These are phyloP conservation scores for Spicauda simplicius DNA, from an alignment of 2,888 invertebrate species.

Conservation along the genomic window DNA sequence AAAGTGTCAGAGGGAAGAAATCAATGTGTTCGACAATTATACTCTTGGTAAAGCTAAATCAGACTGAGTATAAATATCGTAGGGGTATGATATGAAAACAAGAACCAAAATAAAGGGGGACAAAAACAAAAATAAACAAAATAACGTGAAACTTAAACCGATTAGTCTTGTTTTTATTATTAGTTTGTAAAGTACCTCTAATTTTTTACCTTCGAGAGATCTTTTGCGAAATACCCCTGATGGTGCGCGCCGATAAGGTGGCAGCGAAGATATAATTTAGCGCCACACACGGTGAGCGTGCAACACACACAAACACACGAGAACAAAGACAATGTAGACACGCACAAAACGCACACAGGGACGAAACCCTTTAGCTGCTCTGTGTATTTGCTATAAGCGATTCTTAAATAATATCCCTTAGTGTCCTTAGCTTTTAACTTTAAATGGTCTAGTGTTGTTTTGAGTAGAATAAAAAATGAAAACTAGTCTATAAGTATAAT, in stretches of 20 bases:
- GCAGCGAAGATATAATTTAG: slow-evolving; percentile 74
- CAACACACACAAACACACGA: slow-evolving; percentile 86
- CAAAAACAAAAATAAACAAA: slow-evolving; percentile 60
- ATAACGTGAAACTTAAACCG: slow-evolving; percentile 70
- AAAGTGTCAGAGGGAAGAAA: slow-evolving; percentile 68
- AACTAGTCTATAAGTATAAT: slow-evolving; percentile 62
- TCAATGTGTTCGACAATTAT: slow-evolving; percentile 66
- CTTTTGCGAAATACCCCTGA: slow-evolving; percentile 98
- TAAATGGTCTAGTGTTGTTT: slow-evolving; percentile 46
- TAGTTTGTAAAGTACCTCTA: slow-evolving; percentile 73
- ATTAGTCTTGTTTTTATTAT: slow-evolving; percentile 66
- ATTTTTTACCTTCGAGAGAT: slow-evolving; percentile 97
- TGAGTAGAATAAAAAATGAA: slow-evolving; percentile 46
- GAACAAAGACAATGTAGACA: slow-evolving; percentile 85
- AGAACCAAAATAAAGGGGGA: slow-evolving; percentile 56
- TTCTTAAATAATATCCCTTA: slow-evolving; percentile 42
- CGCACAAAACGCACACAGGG: slow-evolving; percentile 83
- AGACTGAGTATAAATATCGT: slow-evolving; percentile 64
- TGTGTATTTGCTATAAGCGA: slow-evolving; percentile 83
- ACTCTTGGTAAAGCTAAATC: slow-evolving; percentile 53
- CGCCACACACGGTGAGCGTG: slow-evolving; percentile 85
- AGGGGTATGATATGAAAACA: slow-evolving; percentile 61
- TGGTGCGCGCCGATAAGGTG: slow-evolving; percentile 80
- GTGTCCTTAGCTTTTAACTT: slow-evolving; percentile 40
- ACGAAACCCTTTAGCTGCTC: slow-evolving; percentile 72